These are phyloP conservation scores for Catharus fuscescens DNA, from an alignment of 2,113 vertebrate genomes.

Conservation along the genomic window DNA sequence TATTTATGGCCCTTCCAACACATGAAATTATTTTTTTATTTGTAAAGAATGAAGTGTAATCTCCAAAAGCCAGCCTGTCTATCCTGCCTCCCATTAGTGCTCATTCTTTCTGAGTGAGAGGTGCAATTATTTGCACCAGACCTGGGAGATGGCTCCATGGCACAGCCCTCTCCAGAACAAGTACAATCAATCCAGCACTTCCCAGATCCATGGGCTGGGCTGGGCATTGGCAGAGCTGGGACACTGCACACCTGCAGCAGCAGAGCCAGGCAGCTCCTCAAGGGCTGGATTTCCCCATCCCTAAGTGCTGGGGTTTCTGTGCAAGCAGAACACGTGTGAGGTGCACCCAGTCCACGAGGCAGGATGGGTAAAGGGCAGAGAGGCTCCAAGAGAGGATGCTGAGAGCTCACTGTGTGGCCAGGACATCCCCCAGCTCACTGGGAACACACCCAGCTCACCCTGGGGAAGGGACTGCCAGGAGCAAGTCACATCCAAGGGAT, in stretches of 20 bases:
- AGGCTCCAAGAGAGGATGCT: neutral
- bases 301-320: neutral
- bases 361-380: neutral
- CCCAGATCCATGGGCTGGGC: neutral
- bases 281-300: neutral
- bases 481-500: neutral
- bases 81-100: neutral
- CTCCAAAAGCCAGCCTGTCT: neutral
- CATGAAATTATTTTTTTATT: neutral
- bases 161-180: constrained; percentile 2
- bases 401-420: neutral
- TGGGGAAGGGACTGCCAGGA: neutral
- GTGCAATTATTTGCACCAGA: neutral
- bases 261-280: neutral
- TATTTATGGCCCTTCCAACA: neutral
- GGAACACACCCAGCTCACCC: neutral
- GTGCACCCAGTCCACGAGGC: rapidly evolving
- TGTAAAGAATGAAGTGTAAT: neutral
- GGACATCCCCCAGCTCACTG: neutral
- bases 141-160: neutral
- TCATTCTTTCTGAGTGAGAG: neutral
- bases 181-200: neutral
- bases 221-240: neutral
- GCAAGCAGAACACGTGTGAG: neutral
- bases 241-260: neutral